phyloP scores from a whole-genome alignment of 1,140 invertebrate species.

The Augochlora pura region DNA sequence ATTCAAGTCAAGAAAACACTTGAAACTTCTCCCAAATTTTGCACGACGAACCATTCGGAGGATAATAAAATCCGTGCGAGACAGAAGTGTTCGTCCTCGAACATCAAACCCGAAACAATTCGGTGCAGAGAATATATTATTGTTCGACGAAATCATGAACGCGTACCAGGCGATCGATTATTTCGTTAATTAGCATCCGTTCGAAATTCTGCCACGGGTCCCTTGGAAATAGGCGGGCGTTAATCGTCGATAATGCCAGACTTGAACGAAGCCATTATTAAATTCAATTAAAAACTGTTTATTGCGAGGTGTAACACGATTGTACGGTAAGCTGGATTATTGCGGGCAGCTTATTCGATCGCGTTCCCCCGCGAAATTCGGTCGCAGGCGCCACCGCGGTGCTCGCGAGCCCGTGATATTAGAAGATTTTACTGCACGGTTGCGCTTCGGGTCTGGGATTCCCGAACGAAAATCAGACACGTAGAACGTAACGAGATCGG shows the following conservation, averaged over 20 bases:
- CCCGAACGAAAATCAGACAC: constrained; percentile 2
- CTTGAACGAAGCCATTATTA: background rate
- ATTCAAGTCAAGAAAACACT: too few relatives aligned
- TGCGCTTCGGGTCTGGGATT: too few relatives aligned
- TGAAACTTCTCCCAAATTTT: too few relatives aligned
- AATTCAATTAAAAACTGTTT: background rate
- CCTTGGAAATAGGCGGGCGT: background rate
- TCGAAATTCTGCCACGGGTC: background rate
- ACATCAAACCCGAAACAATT: too few relatives aligned
- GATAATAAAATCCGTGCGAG: too few relatives aligned
- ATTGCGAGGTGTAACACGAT: background rate
- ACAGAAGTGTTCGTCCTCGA: too few relatives aligned
- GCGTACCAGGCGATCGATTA: too few relatives aligned
- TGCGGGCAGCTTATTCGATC: constrained; percentile 3
- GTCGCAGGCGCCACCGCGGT: background rate
- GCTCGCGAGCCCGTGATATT: background rate
- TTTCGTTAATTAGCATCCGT: too few relatives aligned
- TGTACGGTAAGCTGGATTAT: background rate
- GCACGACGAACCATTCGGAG: too few relatives aligned
- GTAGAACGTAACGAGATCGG: constrained; percentile 4
- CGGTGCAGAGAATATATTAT: too few relatives aligned
- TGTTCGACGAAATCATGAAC: too few relatives aligned
- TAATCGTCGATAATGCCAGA: background rate
- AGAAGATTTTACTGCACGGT: background rate
- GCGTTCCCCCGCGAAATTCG: background rate